Evolutionary conservation across 1,140 invertebrate species (phyloP).

Genomic region (Drosophila pseudoananassae): DNA sequence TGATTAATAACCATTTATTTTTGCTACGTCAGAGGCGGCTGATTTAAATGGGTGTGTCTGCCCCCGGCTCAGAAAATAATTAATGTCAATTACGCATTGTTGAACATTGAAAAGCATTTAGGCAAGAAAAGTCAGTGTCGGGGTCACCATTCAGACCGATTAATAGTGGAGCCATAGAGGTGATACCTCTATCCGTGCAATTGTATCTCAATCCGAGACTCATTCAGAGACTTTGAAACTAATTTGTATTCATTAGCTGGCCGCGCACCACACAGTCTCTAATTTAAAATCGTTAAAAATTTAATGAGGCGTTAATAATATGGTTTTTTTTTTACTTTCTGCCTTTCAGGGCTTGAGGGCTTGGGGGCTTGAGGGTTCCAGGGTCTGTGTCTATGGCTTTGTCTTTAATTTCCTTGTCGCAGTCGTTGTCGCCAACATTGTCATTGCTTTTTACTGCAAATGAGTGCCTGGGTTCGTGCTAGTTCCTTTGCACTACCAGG

Average conservation of each 20-base stretch:
- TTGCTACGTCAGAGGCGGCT: slow-evolving; percentile 21
- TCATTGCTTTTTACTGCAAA: slow-evolving; percentile 80
- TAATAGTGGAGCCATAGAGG: slow-evolving; percentile 10
- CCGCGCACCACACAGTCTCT: slow-evolving; percentile 63
- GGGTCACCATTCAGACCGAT: neutral
- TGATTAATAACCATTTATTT: slow-evolving; percentile 62
- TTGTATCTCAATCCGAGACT: slow-evolving; percentile 31
- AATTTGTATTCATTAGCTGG: slow-evolving; percentile 81
- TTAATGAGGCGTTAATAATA: slow-evolving; percentile 83
- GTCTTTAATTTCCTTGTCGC: slow-evolving; percentile 64
- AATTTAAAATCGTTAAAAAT: slow-evolving; percentile 83
- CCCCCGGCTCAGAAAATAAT: slow-evolving; percentile 33
- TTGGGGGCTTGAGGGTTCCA: slow-evolving; percentile 7
- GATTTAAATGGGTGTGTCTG: slow-evolving; percentile 13
- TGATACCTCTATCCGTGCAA: slow-evolving; percentile 3
- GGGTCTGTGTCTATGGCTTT: slow-evolving; percentile 25
- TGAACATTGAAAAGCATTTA: slow-evolving; percentile 70
- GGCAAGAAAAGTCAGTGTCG: slow-evolving; percentile 29
- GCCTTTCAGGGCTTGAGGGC: slow-evolving; percentile 8
- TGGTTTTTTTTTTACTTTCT: slow-evolving; percentile 78
- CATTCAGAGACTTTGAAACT: slow-evolving; percentile 50
- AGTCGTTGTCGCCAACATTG: slow-evolving; percentile 63
- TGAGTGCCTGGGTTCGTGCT: slow-evolving; percentile 63
- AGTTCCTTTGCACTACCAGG: slow-evolving; percentile 26
- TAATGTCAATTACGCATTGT: slow-evolving; percentile 73